phyloP scores from a whole-genome alignment of 2,888 invertebrate species.

The Melipona bicolor region DNA sequence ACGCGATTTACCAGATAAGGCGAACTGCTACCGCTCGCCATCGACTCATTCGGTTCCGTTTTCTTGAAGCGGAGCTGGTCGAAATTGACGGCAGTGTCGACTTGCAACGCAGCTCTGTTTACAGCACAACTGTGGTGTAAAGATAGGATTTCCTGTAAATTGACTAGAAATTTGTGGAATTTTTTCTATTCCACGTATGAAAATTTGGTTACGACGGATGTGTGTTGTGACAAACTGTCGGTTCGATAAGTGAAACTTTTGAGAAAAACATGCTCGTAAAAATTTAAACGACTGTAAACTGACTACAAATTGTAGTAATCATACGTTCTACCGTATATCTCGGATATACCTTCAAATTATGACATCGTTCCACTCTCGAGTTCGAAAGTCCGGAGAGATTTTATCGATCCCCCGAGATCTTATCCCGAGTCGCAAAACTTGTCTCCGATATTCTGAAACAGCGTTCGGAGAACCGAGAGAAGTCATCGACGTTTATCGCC shows the following conservation, averaged over 20 bases:
- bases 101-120: not conserved
- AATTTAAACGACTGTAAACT: no score
- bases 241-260: not conserved
- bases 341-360: not conserved
- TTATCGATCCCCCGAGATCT: not conserved
- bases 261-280: not conserved
- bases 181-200: not conserved
- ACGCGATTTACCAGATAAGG: conserved; percentile 47
- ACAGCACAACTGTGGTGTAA: not conserved
- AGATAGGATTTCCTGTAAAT: not conserved
- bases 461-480: not conserved
- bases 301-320: no score
- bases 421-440: not conserved
- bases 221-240: not conserved
- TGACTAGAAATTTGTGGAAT: not conserved
- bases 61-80: conserved; percentile 7
- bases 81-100: conserved; percentile 28
- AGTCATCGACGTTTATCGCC: conserved; percentile 14
- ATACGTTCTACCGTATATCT: not conserved
- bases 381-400: not conserved
- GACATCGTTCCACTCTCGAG: not conserved
- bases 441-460: not conserved
- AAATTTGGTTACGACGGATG: not conserved
- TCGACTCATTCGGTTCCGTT: conserved; percentile 11
- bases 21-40: conserved; percentile 4